Base-by-base conservation (phyloP, 1,140 invertebrate genomes). In the Drosophila suzukii region DNA sequence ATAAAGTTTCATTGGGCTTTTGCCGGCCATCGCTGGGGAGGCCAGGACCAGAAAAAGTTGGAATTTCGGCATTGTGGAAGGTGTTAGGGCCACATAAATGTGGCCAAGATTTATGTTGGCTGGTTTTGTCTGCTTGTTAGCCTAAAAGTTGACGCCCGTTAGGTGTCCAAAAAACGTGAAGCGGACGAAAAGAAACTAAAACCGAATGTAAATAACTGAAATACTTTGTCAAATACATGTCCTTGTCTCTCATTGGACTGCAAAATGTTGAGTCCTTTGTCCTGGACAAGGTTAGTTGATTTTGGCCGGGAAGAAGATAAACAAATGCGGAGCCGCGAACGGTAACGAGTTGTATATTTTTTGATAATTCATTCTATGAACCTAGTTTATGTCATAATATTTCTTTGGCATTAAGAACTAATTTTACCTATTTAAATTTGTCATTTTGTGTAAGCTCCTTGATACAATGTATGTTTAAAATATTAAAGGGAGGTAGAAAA, bases 121-220 rank as follows among this genome's bases (percentile, higher is more conserved):
- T 82, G 84, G 84, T 79, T 86, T 84, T 85, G 82, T 81, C 82
- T 86, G 82, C 81, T 84, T 84, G 81, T 84, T 84, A 85, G 81
- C 81, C 81, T 84, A 84, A 85, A 84, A 84, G 81, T 84, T 84
- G 62, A 44, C 61, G 68, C 34, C 81, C 71, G 60, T 60, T 77
- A 67, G 57, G 66, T 77, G 54, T 60, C 61, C 47, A 20, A 54
- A 55, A 70, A 49, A 34, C 36, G 57, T 41, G 20, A n/a, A 58
- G n/a, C 15, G 58, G 20, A 39, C 34, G 15, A 24, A 43, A 56
- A 59, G 59, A 30, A 68, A 39, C 59, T 17, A 24, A 71, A 49
- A 49, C 20, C 17, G 43, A 34, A 49, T 68, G 82, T 81, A 81
- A 85, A 86, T 86, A 85, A 70, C 78, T 81, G 74, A 85, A 85